Percentiles rank a stretch among this genome's conserved stretches.
These are phyloP conservation scores for Sminthurides aquaticus DNA, from an alignment of 2,888 invertebrate genomes.

Conservation along the genomic window DNA sequence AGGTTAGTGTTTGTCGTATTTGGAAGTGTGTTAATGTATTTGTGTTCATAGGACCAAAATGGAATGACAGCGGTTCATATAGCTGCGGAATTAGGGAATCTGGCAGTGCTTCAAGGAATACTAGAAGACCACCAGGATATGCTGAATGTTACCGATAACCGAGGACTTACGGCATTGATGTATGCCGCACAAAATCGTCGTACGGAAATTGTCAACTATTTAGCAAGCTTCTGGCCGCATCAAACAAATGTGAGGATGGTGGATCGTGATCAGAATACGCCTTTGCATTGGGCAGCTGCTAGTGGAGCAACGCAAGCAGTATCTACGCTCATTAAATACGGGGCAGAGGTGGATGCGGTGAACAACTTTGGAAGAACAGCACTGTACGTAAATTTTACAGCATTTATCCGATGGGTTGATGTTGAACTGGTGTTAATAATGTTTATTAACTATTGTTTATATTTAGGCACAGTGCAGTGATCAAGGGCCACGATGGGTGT, in stretches of 20 bases:
- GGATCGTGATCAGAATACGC: constrained; percentile 17
- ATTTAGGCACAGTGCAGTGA: constrained; percentile 14
- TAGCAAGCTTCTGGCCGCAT: constrained; percentile 11
- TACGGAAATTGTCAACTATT: constrained; percentile 11
- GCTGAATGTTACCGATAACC: constrained; percentile 5
- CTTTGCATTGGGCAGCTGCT: constrained; percentile 22
- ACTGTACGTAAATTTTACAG: constrained; percentile 8
- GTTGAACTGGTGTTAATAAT: background rate
- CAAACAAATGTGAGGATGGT: constrained; percentile 11
- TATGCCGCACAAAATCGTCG: constrained; percentile 8
- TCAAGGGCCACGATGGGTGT: constrained; percentile 15
- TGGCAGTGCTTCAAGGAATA: constrained; percentile 11
- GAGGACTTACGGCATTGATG: constrained; percentile 17
- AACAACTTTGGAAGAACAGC: constrained; percentile 13
- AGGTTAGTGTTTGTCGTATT: too few relatives aligned
- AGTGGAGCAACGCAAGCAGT: constrained; percentile 19
- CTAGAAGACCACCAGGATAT: constrained; percentile 17
- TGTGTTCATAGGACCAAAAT: constrained; percentile 6
- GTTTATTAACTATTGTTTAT: background rate
- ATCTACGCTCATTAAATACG: constrained; percentile 8
- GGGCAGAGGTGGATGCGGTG: constrained; percentile 11
- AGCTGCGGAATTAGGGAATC: constrained; percentile 10
- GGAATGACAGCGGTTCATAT: constrained; percentile 15
- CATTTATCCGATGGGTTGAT: background rate
- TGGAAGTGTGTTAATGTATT: background rate